Evolutionary conservation across 2,888 invertebrate genomes (phyloP), one percentile per base, ranked within the genome.

Genomic region (Ormia ochracea): DNA sequence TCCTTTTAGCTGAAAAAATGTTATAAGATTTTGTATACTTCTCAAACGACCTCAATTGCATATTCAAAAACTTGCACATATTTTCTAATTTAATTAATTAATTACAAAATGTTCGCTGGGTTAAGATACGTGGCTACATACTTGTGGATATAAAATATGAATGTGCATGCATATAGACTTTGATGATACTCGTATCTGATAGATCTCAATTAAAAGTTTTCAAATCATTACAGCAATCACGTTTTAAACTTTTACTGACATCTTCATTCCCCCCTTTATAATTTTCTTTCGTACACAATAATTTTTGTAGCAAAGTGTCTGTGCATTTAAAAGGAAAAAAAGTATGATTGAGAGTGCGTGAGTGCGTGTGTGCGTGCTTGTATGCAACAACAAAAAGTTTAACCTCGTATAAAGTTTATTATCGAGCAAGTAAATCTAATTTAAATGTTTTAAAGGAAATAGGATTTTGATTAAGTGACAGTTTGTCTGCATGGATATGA

Each of bases 141-240:
- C 28, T 5, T 58, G 38, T n/a, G n/a, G n/a, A n/a, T n/a, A n/a
- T n/a, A n/a, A n/a, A n/a, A n/a, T n/a, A n/a, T 58, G 36, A 21
- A 14, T 48, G 36, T 38, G 36, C 33, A 10, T 31, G 59, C 21
- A 14, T 68, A 52, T 17, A 58, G 31, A 75, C 28, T 45, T 36
- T 61, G 58, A 54, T 28, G 45, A 48, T 38, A 61, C 58, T 52
- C 26, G 43, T 76, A 80, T 80, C 80, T 72, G 56, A 72, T 72
- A 68, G 76, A 80, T 80, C 80, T 80, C 80, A 80, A 80, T 80
- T 80, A 80, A 80, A 80, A 80, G 66, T 80, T 80, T 80, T 76
- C 68, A 80, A 80, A 80, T 80, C 80, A 76, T 80, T 76, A 80
- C 72, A 76, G 58, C 68, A 76, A 80, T 80, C 80, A 80, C 80